A percentile compares a stretch with the other conserved stretches of the same genome.
Conservation (phyloP, 2,113 vertebrate genomes). For the Oryzias woworae region DNA sequence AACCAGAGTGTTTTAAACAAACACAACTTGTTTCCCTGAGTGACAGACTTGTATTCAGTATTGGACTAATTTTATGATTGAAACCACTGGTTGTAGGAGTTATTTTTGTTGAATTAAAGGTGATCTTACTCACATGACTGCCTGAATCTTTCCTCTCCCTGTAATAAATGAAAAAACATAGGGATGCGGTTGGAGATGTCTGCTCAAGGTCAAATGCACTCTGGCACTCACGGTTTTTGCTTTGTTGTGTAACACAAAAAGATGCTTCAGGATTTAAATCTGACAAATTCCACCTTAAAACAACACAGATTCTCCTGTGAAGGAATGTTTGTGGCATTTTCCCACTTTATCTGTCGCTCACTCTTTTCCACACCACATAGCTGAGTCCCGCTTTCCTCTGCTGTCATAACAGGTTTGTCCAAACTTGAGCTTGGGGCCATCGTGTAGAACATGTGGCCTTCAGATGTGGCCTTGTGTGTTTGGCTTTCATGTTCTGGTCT, state of each 20-base stretch:
- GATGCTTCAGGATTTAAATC: slow-evolving; percentile 1
- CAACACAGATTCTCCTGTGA: slow-evolving; percentile 9
- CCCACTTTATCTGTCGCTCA: slow-evolving; percentile 2
- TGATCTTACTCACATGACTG: slow-evolving; percentile 51
- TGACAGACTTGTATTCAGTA: slow-evolving; percentile 57
- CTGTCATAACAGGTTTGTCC: slow-evolving; percentile 40
- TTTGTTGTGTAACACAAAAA: background rate
- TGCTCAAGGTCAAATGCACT: slow-evolving; percentile 1
- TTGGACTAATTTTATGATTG: slow-evolving; percentile 54
- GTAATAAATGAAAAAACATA: background rate
- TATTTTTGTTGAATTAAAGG: slow-evolving; percentile 72
- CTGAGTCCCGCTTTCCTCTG: slow-evolving; percentile 7
- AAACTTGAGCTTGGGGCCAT: slow-evolving; percentile 12
- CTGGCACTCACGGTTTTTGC: background rate
- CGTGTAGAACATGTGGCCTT: slow-evolving; percentile 32
- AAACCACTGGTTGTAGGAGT: slow-evolving; percentile 70
- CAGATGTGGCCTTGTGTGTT: slow-evolving; percentile 1
- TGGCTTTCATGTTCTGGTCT: slow-evolving; percentile 7
- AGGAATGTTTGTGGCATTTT: slow-evolving; percentile 22
- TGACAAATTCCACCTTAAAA: background rate
- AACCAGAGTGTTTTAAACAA: slow-evolving; percentile 64
- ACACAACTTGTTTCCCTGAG: slow-evolving; percentile 65
- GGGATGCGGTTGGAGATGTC: slow-evolving; percentile 5
- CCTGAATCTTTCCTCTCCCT: slow-evolving; percentile 40
- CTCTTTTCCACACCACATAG: background rate